A percentile compares a stretch with the other conserved stretches of the same genome.
phyloP scores from a whole-genome alignment of 2,888 invertebrate species.

The Xestoiulus laeticollis region DNA sequence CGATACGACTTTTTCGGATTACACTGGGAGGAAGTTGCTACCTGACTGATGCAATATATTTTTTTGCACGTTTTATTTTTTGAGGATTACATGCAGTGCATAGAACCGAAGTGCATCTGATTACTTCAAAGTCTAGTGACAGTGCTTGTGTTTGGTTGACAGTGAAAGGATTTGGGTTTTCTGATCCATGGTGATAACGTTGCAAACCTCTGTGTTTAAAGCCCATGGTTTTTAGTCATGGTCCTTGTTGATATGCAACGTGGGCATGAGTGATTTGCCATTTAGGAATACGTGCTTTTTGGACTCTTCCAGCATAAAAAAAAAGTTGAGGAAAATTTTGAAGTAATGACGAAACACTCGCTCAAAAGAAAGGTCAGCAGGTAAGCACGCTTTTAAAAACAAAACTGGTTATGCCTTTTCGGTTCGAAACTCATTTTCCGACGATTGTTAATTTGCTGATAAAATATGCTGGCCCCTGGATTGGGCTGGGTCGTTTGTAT shows the following conservation, averaged over 20 bases:
- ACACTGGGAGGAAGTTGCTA: background rate
- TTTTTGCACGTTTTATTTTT: too few relatives aligned
- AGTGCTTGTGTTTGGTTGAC: background rate
- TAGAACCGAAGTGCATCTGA: too few relatives aligned
- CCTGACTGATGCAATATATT: background rate
- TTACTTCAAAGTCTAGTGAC: background rate
- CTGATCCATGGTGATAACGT: background rate
- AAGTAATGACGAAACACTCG: slow-evolving; percentile 49
- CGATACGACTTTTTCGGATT: background rate
- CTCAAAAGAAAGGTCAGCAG: slow-evolving; percentile 49
- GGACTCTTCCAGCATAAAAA: background rate
- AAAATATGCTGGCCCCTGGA: slow-evolving; percentile 4
- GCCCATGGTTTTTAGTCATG: background rate
- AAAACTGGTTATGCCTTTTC: background rate
- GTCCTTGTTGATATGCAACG: background rate
- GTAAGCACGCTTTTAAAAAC: background rate
- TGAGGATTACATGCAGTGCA: too few relatives aligned
- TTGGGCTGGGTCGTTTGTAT: slow-evolving; percentile 5
- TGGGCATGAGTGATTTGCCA: background rate
- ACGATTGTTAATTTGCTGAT: background rate
- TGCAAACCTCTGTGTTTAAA: too few relatives aligned
- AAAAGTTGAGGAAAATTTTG: background rate
- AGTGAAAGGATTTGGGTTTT: background rate
- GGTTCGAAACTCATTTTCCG: too few relatives aligned
- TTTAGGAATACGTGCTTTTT: background rate